These are phyloP conservation scores for Corvus hawaiiensis DNA, from an alignment of 2,113 vertebrate genomes.

Conservation along the genomic window DNA sequence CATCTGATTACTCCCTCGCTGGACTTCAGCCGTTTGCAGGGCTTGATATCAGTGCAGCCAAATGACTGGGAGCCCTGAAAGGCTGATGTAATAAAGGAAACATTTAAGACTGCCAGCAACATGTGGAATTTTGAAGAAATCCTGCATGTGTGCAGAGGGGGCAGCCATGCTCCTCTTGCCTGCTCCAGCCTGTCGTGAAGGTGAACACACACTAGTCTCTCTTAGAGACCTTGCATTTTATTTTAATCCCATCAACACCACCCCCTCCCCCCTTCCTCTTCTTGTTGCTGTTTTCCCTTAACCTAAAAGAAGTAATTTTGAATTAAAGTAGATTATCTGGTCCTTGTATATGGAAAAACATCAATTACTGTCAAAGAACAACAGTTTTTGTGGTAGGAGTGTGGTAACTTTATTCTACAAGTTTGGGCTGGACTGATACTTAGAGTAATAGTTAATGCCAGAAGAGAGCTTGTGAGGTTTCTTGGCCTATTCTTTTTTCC, in stretches of 20 bases:
- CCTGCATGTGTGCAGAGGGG: neutral
- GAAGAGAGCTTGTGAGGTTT: conserved; percentile 39
- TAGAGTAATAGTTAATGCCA: conserved; percentile 16
- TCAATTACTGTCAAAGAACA: conserved; percentile 48
- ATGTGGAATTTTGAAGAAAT: neutral
- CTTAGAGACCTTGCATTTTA: neutral
- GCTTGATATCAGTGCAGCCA: neutral
- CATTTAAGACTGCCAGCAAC: neutral
- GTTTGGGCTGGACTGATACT: conserved; percentile 50
- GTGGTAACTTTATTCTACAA: conserved; percentile 54
- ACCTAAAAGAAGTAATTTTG: conserved; percentile 9
- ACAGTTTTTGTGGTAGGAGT: conserved; percentile 37
- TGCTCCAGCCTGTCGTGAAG: neutral
- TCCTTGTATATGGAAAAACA: conserved; percentile 53
- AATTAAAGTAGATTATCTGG: conserved; percentile 40
- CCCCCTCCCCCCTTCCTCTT: neutral
- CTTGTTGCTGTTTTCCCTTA: neutral
- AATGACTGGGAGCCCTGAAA: neutral
- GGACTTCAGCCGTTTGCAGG: neutral
- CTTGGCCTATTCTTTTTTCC: neutral
- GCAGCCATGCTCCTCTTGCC: neutral
- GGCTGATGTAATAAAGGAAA: neutral
- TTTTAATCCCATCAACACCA: neutral
- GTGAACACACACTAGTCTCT: neutral
- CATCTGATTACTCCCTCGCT: neutral